Base-by-base conservation (phyloP, 2,888 invertebrate species). In the Agrilus biguttatus region DNA sequence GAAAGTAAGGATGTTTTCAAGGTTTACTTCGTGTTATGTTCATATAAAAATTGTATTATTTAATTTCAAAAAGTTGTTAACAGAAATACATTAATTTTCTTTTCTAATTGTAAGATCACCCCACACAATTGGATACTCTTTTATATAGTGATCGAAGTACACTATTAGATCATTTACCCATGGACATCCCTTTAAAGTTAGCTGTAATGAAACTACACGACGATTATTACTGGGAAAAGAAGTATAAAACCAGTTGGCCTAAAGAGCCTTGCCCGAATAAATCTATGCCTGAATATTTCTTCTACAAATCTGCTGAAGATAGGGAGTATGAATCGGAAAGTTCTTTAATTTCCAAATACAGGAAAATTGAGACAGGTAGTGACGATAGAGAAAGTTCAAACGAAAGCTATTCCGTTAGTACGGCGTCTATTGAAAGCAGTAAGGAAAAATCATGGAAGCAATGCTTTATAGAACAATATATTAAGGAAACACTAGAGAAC, bases 191-290 rank as follows among this genome's bases (percentile, higher is more conserved):
- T 1, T 48, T 60, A 21, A 46, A 50, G 38, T 40, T 62, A 21
- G 58, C 60, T 5, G 53, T 62, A 23, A 51, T 55, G 37, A 51
- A 53, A 45, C 61, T 64, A 19, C 39, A 53, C 12, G 56, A 61
- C 38, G 59, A 61, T 45, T 44, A 56, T 38, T 64, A 60, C 44
- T 64, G 64, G 64, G 53, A 57, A 47, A 54, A 55, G 47, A 60
- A 61, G 45, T 62, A 53, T 41, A 14, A 55, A 13, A 43, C 50
- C 39, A 53, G 55, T 28, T 64, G 61, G 64, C 60, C 62, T 2
- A 53, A 55, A 23, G 40, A 46, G 14, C 43, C 52, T 14, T 52
- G 55, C 5, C 45, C 48, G 5, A 39, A 38, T n/a, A 39, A 40
- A 32, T 45, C 40, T 8, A 45, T 45, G 35, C 44, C 47, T 10